These are phyloP conservation scores for Macquaria australasica DNA, from an alignment of 2,113 vertebrate species.

Conservation along the genomic window DNA sequence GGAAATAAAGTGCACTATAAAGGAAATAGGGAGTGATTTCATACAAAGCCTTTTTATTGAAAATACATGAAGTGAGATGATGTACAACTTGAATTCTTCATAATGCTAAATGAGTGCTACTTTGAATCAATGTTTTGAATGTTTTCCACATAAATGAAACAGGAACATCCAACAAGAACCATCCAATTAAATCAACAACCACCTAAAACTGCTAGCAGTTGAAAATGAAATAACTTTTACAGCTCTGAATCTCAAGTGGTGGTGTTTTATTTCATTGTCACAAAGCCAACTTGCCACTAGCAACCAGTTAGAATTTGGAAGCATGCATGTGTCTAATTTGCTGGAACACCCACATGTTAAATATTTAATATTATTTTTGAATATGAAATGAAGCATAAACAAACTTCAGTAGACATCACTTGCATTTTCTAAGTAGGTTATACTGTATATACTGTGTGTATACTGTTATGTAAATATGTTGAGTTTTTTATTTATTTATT, in stretches of 20 bases:
- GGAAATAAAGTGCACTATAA: background rate
- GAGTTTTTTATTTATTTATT: no score
- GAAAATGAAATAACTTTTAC: conserved; percentile 1
- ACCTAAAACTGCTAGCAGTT: background rate
- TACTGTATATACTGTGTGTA: no score
- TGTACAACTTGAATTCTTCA: background rate
- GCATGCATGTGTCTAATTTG: conserved; percentile 4
- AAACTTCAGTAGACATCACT: conserved; percentile 5
- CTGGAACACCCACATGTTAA: conserved; percentile 19
- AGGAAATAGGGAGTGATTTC: background rate
- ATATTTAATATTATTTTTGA: conserved; percentile 23
- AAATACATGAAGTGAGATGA: background rate
- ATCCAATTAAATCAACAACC: background rate
- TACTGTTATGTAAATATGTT: conserved; percentile 2
- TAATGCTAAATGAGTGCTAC: background rate
- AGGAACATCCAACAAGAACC: background rate
- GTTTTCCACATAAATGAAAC: background rate
- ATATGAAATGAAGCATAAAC: conserved; percentile 5
- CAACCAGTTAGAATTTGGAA: conserved; percentile 24
- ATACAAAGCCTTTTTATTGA: background rate
- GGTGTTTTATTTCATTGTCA: background rate
- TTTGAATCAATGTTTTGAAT: background rate
- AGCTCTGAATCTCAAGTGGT: background rate
- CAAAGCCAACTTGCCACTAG: conserved; percentile 11
- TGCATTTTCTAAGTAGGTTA: conserved; percentile 9